Conservation (phyloP, 2,888 invertebrate species). For the Microctonus hyperodae region DNA sequence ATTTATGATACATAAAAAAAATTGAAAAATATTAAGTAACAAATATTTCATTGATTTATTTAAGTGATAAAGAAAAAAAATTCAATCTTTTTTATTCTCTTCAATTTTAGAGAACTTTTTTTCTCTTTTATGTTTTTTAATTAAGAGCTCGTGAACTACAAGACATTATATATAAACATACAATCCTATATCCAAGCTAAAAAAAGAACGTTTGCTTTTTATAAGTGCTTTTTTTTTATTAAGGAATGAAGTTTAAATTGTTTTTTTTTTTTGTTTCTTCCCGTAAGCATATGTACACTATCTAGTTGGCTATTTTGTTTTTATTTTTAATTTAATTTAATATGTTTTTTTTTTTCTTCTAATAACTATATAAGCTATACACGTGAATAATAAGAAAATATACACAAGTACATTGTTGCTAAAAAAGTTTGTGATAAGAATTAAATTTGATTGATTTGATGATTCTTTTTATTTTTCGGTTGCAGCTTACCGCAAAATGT, state of each 20-base stretch:
- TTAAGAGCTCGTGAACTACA: conserved; percentile 12
- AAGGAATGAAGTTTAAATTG: conserved; percentile 39
- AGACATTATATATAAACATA: not conserved
- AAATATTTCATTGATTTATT: no score
- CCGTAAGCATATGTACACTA: conserved; percentile 15
- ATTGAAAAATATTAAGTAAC: no score
- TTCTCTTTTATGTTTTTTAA: conserved; percentile 19
- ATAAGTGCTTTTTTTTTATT: conserved; percentile 31
- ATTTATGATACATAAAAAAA: no score
- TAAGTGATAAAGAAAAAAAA: conserved; percentile 3
- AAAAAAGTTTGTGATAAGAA: not conserved
- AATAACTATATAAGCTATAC: not conserved
- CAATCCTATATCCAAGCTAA: not conserved
- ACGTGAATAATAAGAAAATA: not conserved
- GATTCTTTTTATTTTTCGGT: conserved; percentile 46
- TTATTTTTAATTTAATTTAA: conserved; percentile 3
- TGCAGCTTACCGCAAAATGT: conserved; percentile 62
- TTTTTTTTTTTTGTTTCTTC: conserved; percentile 27
- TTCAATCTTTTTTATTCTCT: conserved; percentile 29
- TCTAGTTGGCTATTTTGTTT: conserved; percentile 14
- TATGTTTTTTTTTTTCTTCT: conserved; percentile 4
- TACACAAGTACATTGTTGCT: not conserved
- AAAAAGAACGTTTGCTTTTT: conserved; percentile 25
- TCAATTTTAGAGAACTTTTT: conserved; percentile 34
- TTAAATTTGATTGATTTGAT: conserved; percentile 3